phyloP scores from a whole-genome alignment of 2,113 vertebrate genomes.

The Micromys minutus region DNA sequence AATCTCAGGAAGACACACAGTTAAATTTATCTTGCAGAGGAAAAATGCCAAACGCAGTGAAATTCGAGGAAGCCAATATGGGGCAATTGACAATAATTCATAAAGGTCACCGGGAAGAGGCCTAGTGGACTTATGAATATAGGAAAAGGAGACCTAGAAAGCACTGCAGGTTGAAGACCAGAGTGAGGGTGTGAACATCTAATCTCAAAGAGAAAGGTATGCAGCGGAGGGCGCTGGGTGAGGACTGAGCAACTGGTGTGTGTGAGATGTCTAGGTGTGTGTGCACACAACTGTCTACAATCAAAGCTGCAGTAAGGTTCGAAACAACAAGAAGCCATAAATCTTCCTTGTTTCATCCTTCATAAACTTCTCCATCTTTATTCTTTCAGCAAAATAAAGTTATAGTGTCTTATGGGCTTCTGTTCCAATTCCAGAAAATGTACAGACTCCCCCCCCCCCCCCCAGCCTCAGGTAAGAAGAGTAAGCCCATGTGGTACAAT shows the following conservation, averaged over 20 bases:
- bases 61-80: slow-evolving; percentile 70
- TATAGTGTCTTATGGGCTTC: not conserved
- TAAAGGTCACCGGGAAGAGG: slow-evolving; percentile 63
- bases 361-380: not conserved
- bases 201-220: not conserved
- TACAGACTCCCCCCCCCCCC: not conserved
- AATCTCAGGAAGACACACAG: slow-evolving; percentile 60
- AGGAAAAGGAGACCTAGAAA: slow-evolving; percentile 54
- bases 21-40: slow-evolving; percentile 69
- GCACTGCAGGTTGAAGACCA: slow-evolving; percentile 42
- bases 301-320: not conserved
- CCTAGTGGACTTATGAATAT: slow-evolving; percentile 56
- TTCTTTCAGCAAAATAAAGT: not conserved
- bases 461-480: slow-evolving; percentile 15
- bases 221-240: not conserved
- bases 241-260: not conserved
- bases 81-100: slow-evolving; percentile 69
- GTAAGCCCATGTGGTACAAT: not conserved
- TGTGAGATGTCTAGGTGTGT: not conserved
- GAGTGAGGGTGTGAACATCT: not conserved
- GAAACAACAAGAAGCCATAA: not conserved
- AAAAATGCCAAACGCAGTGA: slow-evolving; percentile 68
- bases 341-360: not conserved
- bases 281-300: accelerated
- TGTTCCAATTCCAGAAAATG: not conserved